phyloP scores from a whole-genome alignment of 2,113 vertebrate genomes.

The Osmerus mordax region DNA sequence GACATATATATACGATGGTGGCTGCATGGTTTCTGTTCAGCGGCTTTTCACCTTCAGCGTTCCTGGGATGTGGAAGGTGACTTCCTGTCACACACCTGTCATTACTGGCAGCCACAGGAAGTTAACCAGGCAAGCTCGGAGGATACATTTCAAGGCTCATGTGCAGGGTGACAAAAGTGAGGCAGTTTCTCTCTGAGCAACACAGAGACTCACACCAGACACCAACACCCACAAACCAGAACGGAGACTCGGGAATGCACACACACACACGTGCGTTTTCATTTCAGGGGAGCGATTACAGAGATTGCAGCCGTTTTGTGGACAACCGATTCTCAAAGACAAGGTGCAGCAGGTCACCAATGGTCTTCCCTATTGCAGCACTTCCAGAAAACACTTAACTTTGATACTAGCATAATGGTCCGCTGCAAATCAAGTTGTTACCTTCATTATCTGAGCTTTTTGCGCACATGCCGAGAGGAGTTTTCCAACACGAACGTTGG shows the following conservation, averaged over 20 bases:
- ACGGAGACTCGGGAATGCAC: no score
- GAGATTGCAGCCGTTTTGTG: no score
- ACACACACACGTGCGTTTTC: no score
- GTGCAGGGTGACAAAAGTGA: no score
- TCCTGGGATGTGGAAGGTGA: slow-evolving; percentile 25
- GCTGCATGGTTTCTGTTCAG: not conserved
- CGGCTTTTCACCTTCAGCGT: no score
- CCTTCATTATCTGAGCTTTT: not conserved
- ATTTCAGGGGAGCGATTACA: no score
- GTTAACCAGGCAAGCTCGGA: not conserved
- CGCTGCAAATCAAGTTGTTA: not conserved
- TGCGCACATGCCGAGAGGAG: not conserved
- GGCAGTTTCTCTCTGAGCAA: not conserved
- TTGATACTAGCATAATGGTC: not conserved
- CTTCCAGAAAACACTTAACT: not conserved
- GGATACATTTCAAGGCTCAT: no score
- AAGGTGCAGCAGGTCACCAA: not conserved
- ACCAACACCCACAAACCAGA: no score
- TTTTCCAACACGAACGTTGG: not conserved
- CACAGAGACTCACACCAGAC: not conserved
- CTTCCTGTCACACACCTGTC: slow-evolving; percentile 45
- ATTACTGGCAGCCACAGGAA: slow-evolving; percentile 37
- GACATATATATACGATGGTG: slow-evolving; percentile 28
- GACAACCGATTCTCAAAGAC: no score
- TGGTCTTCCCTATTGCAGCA: not conserved